Evolutionary conservation across 2,113 vertebrate species (phyloP), one percentile per base, ranked within the genome.

Genomic region (Thermophis baileyi): DNA sequence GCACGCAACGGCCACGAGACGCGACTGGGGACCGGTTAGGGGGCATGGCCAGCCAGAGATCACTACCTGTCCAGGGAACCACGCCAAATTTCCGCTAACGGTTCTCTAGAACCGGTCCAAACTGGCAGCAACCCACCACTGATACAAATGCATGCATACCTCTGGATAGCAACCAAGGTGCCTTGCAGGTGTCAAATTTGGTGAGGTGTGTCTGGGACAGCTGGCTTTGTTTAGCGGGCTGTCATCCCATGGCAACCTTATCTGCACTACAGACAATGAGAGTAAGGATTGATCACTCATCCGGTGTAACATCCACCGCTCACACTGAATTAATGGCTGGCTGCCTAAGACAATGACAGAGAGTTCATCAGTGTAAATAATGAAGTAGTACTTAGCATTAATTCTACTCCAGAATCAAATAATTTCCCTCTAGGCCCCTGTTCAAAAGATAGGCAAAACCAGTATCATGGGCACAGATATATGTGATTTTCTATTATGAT

Each of bases 301-400:
- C 0, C 1, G 1, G 27, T 12, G 16, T 0, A 94, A 91, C 49
- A 90, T 88, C 3, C 51, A 93, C 85, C 85, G 60, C 44, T 47
- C 0, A 0, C 35, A 87, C 74, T 63, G 30, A 94, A 93, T 85
- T 85, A 94, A 93, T 5, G 63, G 91, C 16, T 22, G 90, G 20
- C 35, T 85, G 44, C 69, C 46, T 91, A 93, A 90, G 40, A 89
- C 94, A 54, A 93, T 0, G 93, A 93, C 27, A 35, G 35, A 9
- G 89, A 44, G 24, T 20, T 90, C 90, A 25, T 92, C 91, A 57
- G 1, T 69, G 92, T 54, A 96, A 95, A 94, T 91, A 95, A 63
- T 7, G 44, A 4, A 18, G 93, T 51, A 51, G 50, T 86, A 86
- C 16, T 85, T 27, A 95, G 12, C 91, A 69, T 40, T 87, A 89